phyloP scores from a whole-genome alignment of 1,140 invertebrate species.

The Nixonia krombeini region DNA sequence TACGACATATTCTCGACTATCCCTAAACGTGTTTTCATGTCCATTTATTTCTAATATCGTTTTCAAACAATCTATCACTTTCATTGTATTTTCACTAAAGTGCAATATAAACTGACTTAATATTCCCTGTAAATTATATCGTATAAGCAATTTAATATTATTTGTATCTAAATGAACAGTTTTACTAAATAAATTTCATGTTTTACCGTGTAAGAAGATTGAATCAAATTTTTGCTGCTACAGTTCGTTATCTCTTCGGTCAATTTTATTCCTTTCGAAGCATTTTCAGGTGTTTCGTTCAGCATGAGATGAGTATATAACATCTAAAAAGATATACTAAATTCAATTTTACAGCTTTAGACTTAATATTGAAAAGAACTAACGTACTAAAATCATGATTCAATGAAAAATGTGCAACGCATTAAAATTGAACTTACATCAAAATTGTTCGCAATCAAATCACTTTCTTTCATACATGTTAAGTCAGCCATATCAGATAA shows the following conservation, averaged over 20 bases:
- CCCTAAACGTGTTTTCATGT: conserved; percentile 17
- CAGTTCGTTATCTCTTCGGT: conserved; percentile 73
- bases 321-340: conserved; percentile 72
- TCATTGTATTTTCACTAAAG: conserved; percentile 23
- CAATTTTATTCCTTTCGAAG: conserved; percentile 74
- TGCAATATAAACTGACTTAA: conserved; percentile 24
- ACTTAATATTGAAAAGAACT: too few relatives aligned
- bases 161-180: neutral
- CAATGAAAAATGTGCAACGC: too few relatives aligned
- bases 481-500: conserved; percentile 75
- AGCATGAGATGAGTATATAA: conserved; percentile 78
- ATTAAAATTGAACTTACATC: conserved; percentile 20
- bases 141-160: neutral
- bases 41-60: conserved; percentile 49
- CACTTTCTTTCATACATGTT: conserved; percentile 73
- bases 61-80: conserved; percentile 47
- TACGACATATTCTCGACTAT: conserved; percentile 52
- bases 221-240: conserved; percentile 71
- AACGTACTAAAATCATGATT: too few relatives aligned
- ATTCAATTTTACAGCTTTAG: too few relatives aligned
- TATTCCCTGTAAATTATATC: conserved; percentile 35
- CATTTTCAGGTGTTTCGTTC: conserved; percentile 72
- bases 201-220: conserved; percentile 70
- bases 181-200: too few relatives aligned
- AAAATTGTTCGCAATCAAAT: conserved; percentile 73